Percentiles rank a stretch among this genome's conserved stretches.
Evolutionary conservation across 2,113 vertebrate genomes (phyloP).

Genomic region (western clawed frog (Xenopus tropicalis)): DNA sequence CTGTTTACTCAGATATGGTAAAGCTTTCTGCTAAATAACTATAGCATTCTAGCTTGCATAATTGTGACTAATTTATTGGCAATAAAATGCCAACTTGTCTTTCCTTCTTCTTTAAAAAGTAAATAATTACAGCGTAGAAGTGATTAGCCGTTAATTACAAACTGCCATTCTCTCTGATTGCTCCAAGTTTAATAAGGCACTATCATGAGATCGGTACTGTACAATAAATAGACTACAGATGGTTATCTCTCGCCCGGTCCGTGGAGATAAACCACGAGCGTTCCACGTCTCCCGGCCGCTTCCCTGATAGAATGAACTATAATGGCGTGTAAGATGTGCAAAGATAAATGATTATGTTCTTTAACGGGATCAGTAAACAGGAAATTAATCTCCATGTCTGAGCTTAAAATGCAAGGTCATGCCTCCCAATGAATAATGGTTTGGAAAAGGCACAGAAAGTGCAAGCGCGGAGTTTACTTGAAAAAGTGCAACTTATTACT

Average conservation of each 20-base stretch:
- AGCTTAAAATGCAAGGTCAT: conserved; percentile 38
- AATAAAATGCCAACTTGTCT: too few relatives aligned
- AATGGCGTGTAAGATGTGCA: conserved; percentile 23
- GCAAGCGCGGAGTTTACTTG: background rate
- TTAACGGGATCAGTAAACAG: conserved; percentile 33
- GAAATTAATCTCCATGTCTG: conserved; percentile 21
- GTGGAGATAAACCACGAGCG: conserved; percentile 20
- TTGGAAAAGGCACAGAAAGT: background rate
- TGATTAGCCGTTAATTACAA: conserved; percentile 33
- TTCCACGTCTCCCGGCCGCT: background rate
- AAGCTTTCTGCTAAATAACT: too few relatives aligned
- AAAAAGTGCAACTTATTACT: background rate
- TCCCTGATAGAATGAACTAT: conserved; percentile 18
- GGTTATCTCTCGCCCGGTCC: conserved; percentile 22
- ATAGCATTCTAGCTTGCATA: too few relatives aligned
- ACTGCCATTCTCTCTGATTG: conserved; percentile 14
- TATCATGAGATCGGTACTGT: conserved; percentile 11
- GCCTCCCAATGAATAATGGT: background rate
- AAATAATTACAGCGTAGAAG: conserved; percentile 23
- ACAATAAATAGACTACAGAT: conserved; percentile 32
- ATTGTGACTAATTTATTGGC: too few relatives aligned
- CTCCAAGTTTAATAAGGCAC: conserved; percentile 21
- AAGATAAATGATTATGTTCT: conserved; percentile 33
- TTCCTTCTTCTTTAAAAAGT: too few relatives aligned
- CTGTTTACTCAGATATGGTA: too few relatives aligned